Evolutionary conservation across 2,888 invertebrate species (phyloP).

Genomic region (Hemaris fuciformis): DNA sequence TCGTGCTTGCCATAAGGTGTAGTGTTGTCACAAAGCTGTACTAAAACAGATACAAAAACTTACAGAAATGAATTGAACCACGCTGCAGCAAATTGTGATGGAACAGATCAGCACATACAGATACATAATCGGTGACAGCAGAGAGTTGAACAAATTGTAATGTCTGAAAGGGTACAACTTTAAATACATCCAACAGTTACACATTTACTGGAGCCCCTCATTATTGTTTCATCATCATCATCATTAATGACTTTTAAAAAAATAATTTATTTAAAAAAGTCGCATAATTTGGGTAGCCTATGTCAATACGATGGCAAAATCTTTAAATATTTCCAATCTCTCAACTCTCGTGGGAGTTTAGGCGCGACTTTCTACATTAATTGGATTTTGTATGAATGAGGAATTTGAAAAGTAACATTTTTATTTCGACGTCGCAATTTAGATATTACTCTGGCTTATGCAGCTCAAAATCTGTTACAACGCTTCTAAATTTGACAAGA

Average conservation of each 20-base stretch:
- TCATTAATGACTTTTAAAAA: too few relatives aligned
- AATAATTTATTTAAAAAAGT: too few relatives aligned
- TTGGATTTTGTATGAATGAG: background rate
- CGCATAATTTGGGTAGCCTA: too few relatives aligned
- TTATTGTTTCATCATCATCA: too few relatives aligned
- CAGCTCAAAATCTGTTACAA: background rate
- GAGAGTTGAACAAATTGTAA: constrained; percentile 35
- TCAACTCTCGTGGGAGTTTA: too few relatives aligned
- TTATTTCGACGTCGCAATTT: background rate
- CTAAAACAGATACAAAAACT: constrained; percentile 28
- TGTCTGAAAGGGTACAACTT: constrained; percentile 51
- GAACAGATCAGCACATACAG: constrained; percentile 60
- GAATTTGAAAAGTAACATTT: background rate
- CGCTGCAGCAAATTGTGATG: constrained; percentile 57
- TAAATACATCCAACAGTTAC: too few relatives aligned
- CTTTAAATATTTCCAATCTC: too few relatives aligned
- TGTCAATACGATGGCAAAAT: too few relatives aligned
- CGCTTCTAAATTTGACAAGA: background rate
- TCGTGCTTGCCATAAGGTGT: too few relatives aligned
- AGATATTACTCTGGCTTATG: background rate
- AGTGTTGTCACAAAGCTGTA: too few relatives aligned
- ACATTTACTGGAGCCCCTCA: too few relatives aligned
- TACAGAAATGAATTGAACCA: constrained; percentile 55
- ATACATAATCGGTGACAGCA: constrained; percentile 60
- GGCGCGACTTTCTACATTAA: too few relatives aligned